Evolutionary conservation across 2,888 invertebrate species (phyloP), one percentile per base, ranked within the genome.

Genomic region (Patella pellucida): DNA sequence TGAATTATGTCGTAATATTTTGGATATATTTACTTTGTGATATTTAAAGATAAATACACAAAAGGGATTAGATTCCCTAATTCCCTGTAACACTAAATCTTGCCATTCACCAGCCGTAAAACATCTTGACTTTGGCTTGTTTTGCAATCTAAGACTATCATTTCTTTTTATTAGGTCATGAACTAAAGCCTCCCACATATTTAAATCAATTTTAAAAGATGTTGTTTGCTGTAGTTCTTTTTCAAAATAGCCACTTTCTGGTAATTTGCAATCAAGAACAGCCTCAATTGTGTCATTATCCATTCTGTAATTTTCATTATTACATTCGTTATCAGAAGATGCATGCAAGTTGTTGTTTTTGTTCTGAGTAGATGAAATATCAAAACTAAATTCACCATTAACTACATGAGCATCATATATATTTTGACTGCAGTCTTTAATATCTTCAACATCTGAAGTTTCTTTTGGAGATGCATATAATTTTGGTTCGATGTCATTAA

Each of bases 81-180:
- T n/a, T 62, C 62, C 19, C n/a, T 62, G 5, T 23, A 62, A 19
- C 9, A 62, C n/a, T 3, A 62, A 62, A 62, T 23, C 19, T 23
- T 62, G 62, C n/a, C 62, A 62, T 62, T 62, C 62, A 23, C 62
- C n/a, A n/a, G n/a, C 23, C 23, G 62, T n/a, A 19, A 62, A 62
- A 14, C 19, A 9, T 23, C 14, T 62, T n/a, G 23, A 62, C 5
- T 11, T 5, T 3, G 19, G n/a, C 23, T 62, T 62, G 62, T 62
- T 19, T 12, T 19, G n/a, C 23, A 19, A n/a, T n/a, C n/a, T 62
- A 19, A n/a, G n/a, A n/a, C n/a, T 62, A 3, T 62, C n/a, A 62
- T 62, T 62, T 19, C n/a, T 19, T 62, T 11, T 11, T 62, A 2
- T n/a, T 0, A n/a, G n/a, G n/a, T 62, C n/a, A 62, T 19, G 7